Evolutionary conservation across 2,113 vertebrate genomes (phyloP), one percentile per base, ranked within the genome.

Genomic region (Sterrhoptilus dennistouni): DNA sequence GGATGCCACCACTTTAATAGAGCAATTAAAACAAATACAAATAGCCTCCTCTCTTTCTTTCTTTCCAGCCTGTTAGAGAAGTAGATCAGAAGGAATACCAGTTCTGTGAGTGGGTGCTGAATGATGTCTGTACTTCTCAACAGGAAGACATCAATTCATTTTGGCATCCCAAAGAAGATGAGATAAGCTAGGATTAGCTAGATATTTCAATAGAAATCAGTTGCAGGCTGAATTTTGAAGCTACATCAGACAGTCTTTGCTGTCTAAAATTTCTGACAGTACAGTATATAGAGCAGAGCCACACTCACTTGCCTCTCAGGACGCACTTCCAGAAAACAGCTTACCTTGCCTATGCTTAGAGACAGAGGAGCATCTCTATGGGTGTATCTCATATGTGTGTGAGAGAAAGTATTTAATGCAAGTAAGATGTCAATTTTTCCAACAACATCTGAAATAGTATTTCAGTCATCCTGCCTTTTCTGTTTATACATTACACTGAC

Each of bases 331-430:
- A 79, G 42, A 54, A 47, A 89, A 31, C 1, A 84, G 20, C 11
- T 36, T 50, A 14, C 23, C 56, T 66, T 87, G 18, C 42, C 45
- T 61, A 20, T 40, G 40, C n/a, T 60, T 50, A 56, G 40, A 54
- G 19, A 22, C 21, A 81, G n/a, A 9, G 14, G 40, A 50, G 8
- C 53, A 33, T 63, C 27, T 60, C 28, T 56, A 13, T 53, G 12
- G 25, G 4, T 56, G 14, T 40, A 27, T 22, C 35, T 13, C 1
- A 1, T 5, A 11, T 1, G 6, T 35, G 14, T 2, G 11, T 8
- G 22, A 68, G 16, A 60, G 25, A 82, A 63, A 82, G 10, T 27
- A 45, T 50, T 74, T 61, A 70, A 36, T 45, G 35, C 54, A 89
- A 91, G 7, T 9, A 72, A 83, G 36, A 63, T 18, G 25, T 38